phyloP scores from a whole-genome alignment of 1,140 invertebrate species.

The Bacillus rossius region DNA sequence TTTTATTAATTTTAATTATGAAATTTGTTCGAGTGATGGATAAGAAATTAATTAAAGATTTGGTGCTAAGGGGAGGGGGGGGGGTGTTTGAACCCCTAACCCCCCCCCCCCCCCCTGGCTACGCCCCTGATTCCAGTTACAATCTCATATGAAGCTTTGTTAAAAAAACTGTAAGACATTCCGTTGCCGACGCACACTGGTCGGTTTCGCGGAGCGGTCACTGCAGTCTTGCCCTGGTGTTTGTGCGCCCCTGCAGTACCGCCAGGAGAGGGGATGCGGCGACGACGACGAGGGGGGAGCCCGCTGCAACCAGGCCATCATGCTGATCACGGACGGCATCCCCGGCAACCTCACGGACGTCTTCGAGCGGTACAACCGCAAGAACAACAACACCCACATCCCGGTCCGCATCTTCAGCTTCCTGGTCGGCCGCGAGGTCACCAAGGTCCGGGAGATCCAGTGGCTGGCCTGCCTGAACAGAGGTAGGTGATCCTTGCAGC shows the following conservation, averaged over 20 bases:
- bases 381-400: constrained; percentile 55
- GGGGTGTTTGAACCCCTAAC: too few relatives aligned
- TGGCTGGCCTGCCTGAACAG: constrained; percentile 96
- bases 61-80: too few relatives aligned
- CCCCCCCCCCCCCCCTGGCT: too few relatives aligned
- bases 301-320: constrained; percentile 93
- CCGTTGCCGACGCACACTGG: too few relatives aligned
- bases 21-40: too few relatives aligned
- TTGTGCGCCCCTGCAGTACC: constrained; percentile 1
- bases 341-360: constrained; percentile 82
- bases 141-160: too few relatives aligned
- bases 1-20: too few relatives aligned
- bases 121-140: too few relatives aligned
- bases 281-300: constrained; percentile 39
- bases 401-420: constrained; percentile 96
- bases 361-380: constrained; percentile 80
- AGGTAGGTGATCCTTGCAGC: constrained; percentile 47
- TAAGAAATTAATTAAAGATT: too few relatives aligned
- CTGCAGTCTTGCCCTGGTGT: too few relatives aligned
- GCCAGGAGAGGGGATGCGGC: constrained; percentile 5
- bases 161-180: too few relatives aligned
- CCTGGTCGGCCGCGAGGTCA: constrained; percentile 92
- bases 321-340: constrained; percentile 98
- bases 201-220: too few relatives aligned
- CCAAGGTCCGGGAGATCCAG: constrained; percentile 83